phyloP scores from a whole-genome alignment of 35 echinoderm and acorn worm genomes.

The Diadema setosum region DNA sequence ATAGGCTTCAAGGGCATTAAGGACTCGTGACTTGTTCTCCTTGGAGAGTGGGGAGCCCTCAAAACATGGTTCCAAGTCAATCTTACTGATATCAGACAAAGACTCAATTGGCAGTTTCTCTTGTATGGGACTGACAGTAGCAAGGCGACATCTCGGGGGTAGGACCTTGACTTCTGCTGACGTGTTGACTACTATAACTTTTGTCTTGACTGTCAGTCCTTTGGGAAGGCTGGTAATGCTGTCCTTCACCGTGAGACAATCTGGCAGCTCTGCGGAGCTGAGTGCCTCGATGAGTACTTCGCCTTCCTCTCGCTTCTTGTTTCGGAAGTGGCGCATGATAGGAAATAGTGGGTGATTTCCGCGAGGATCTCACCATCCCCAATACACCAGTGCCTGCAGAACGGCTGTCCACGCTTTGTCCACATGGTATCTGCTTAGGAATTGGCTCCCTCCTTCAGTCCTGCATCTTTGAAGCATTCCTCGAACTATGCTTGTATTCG shows the following conservation, averaged over 20 bases:
- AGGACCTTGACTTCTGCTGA: not conserved
- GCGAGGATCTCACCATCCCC: not conserved
- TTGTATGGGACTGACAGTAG: not conserved
- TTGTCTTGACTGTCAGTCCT: not conserved
- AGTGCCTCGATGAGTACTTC: not conserved
- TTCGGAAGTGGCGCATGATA: not conserved
- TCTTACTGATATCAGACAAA: not conserved
- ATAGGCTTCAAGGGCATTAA: not conserved
- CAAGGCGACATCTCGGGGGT: not conserved
- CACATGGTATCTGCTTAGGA: not conserved
- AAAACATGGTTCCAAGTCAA: not conserved
- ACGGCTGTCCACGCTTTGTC: not conserved
- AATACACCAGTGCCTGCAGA: not conserved
- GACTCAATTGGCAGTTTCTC: not conserved
- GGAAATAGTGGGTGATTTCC: not conserved
- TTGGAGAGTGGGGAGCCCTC: not conserved
- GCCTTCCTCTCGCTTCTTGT: not conserved
- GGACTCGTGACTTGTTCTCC: not conserved
- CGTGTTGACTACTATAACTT: not conserved
- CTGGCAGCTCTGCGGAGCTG: not conserved
- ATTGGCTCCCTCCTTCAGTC: not conserved
- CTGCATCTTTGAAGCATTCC: not conserved
- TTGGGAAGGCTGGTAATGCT: not conserved
- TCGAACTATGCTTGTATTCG: not conserved
- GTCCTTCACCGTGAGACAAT: not conserved